Base-by-base conservation (phyloP, 2,797 vertebrate genomes). In the Coluber constrictor region DNA sequence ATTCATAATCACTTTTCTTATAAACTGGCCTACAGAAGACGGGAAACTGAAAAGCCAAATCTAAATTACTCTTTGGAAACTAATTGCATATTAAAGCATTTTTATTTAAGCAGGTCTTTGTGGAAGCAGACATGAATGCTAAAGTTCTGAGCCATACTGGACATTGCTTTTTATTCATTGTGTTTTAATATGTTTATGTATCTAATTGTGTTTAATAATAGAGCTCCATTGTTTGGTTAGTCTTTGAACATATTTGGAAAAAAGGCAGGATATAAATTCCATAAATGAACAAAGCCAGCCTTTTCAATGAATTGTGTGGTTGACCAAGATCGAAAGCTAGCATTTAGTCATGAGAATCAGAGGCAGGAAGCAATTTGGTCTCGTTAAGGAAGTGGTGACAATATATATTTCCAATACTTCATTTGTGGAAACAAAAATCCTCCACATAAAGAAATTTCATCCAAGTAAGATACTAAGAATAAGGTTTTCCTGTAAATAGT, bases 291-390 rank as follows among this genome's bases (percentile, higher is more conserved):
- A 83, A 83, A 83, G 79, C 79, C 74, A 79, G 37, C 20, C 32
- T 83, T 83, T 83, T 83, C 79, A 74, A 56, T 87, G 18, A 13
- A 54, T 57, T 51, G 47, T 88, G 90, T 56, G 29, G 66, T 63
- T 89, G 47, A 89, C 27, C 20, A 55, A 61, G 43, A 89, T 51
- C n/a, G 57, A 87, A 89, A 89, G 87, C 63, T 63, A 88, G 56
- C 74, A 47, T 91, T 89, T 89, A 66, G 27, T 89, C 87, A 89
- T 89, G 93, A 57, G 86, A 91, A 74, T n/a, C n/a, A 32, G 74
- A 88, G 90, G n/a, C n/a, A 91, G 93, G 90, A 89, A 91, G 55
- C 32, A 61, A 56, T 79, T 89, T 91, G 92, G 89, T 90, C 43
- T 93, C n/a, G 25, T 83, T 91, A 60, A 88, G 90, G 90, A 93